Base-by-base conservation (phyloP, 2,888 invertebrate species). In the Heliothis peltigera region DNA sequence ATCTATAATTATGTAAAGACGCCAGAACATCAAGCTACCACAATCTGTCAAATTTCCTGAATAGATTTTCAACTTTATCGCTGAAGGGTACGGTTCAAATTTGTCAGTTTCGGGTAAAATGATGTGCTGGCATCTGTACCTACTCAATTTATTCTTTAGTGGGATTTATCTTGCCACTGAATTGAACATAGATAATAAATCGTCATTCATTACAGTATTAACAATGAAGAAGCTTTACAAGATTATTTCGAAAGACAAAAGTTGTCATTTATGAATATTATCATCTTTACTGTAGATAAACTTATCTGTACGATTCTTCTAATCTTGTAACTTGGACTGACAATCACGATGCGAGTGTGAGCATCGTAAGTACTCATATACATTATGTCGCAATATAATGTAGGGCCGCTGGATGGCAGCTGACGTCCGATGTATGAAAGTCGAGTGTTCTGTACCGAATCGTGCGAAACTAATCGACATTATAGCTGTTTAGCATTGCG, bases 391-490 rank as follows among this genome's bases (percentile, higher is more conserved):
- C 82, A 80, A 82, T 58, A 57, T 75, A 43, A 77, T 69, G 65
- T 62, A 80, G 80, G 67, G 76, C 69, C 64, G 52, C 19, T 63
- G 28, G 65, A 64, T 65, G 74, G 63, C 70, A 73, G 68, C 79
- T 67, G 65, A 71, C 59, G 69, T 64, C 58, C 62, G 60, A 74
- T 70, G 58, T 68, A 81, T 76, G 81, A 80, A 80, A 79, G 80
- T 70, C 72, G 72, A 81, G 79, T 82, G 72, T 56, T 71, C 70
- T 57, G 52, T 59, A 71, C 61, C 56, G 65, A 80, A 78, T 81
- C 77, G 81, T 84, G 82, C 86, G 79, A 83, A 80, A 83, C 80
- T 80, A 85, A 86, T 84, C 79, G 75, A 77, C 77, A 63, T 78
- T 79, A 82, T 77, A 70, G 74, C 65, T 80, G 65, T 72, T 77